Base-by-base conservation (phyloP, 2,113 vertebrate genomes). In the Halichoeres trimaculatus region DNA sequence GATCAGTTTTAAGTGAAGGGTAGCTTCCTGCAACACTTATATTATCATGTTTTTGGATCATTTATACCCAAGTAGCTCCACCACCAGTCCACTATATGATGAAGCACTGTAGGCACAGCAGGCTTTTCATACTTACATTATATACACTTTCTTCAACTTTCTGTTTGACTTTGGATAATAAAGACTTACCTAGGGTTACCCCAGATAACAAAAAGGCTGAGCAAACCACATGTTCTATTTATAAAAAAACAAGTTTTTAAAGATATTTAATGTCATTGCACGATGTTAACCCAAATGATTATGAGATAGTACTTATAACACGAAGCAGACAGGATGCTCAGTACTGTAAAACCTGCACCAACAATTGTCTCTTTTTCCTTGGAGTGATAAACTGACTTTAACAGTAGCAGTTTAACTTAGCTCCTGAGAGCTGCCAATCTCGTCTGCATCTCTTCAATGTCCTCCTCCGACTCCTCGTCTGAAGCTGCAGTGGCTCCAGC, bases 371-470 rank as follows among this genome's bases (percentile, higher is more conserved):
- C 47, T 65, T 78, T 86, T 67, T 84, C 78, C 1, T 30, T 19
- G 38, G 69, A 80, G 74, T 53, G 65, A 64, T 41, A 74, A 55
- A 70, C 36, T 34, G 47, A 56, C 60, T 52, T 48, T 26, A 43
- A 81, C 47, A 57, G 53, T 16, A 1, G 34, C 50, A 66, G 67
- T 60, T 52, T 52, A 73, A 50, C 87, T 93, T 94, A 99, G 94
- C 98, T 99, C 20, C 98, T 92, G 35, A 99, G 94, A 0, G 96
- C 98, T 8, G 94, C 97, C 73, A 99, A 40, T 2, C 98, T 94
- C 0, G 97, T 96, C 92, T 99, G 97, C 98, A 99, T 99, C 0
- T 94, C 97, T 72, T 99, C 97, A 10, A 99, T 94, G 84, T 97
- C 97, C 12, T 98, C 97, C 71, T 96, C 97, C 0, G 96, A 94